Evolutionary conservation across 1,140 invertebrate genomes (phyloP).

Genomic region (Caenorhabditis latens): DNA sequence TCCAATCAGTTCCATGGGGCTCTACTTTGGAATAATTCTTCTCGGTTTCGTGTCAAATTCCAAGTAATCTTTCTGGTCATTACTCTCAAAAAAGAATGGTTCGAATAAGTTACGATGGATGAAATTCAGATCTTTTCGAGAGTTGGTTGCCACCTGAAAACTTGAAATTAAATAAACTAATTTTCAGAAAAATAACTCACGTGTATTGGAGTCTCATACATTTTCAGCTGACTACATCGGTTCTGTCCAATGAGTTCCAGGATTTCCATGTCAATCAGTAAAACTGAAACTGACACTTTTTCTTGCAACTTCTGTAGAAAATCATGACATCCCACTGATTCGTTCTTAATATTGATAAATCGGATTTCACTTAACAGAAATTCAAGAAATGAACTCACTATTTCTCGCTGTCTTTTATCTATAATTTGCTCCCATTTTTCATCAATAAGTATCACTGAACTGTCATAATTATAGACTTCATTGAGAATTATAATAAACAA

Average conservation of each 20-base stretch:
- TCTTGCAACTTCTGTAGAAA: background rate
- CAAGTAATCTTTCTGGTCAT: background rate
- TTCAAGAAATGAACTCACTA: background rate
- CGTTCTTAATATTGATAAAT: background rate
- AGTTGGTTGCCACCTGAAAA: background rate
- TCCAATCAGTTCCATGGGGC: background rate
- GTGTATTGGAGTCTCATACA: background rate
- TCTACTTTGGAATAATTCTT: background rate
- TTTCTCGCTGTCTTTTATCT: background rate
- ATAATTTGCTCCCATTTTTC: constrained; percentile 5
- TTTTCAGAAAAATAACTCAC: background rate
- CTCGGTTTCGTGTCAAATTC: constrained; percentile 6
- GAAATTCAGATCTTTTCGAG: background rate
- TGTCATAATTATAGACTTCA: background rate
- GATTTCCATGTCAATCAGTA: background rate
- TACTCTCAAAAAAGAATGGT: background rate
- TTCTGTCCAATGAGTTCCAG: background rate
- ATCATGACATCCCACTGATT: background rate
- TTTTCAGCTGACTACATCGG: background rate
- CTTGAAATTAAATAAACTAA: background rate
- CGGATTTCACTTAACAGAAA: background rate
- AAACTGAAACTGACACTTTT: background rate
- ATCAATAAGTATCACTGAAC: background rate
- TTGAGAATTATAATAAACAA: background rate
- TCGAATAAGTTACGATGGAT: background rate